Evolutionary conservation across 2,888 invertebrate species (phyloP), one percentile per base, ranked within the genome.

Genomic region (Cremastinae sp.): DNA sequence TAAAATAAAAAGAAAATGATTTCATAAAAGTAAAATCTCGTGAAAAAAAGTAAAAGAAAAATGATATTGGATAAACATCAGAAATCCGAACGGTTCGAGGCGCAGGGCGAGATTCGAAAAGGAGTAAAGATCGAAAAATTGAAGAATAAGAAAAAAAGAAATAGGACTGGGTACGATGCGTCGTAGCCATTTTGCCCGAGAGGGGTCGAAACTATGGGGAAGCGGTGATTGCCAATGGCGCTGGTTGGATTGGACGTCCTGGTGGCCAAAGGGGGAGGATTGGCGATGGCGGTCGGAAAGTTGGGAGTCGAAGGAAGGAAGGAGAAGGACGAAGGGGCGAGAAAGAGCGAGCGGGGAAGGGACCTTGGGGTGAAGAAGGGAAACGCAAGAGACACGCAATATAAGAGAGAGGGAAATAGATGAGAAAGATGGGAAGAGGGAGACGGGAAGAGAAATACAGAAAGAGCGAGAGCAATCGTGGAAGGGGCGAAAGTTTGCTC

Each of bases 161-260:
- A 28, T 28, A 20, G 53, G 51, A 41, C 55, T 55, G 61, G n/a
- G 39, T 43, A 56, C 59, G 69, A 74, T 61, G 70, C 61, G 74
- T 82, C 82, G 84, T 84, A 81, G 86, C 85, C 86, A 86, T 86
- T 86, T 86, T 86, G 83, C 82, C 70, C 66, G 73, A 70, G 77
- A 72, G 75, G 79, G 51, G 59, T 51, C 59, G 84, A 83, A 83
- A 84, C 83, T 80, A 85, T 84, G 80, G 84, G 83, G 37, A 41
- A 75, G 65, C 69, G 66, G 73, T 79, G 77, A 79, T 80, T 77
- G 77, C 77, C 80, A 80, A 77, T 79, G 78, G 77, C 75, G 75
- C 71, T 80, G 80, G 80, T 76, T 65, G 78, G 62, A 75, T 83
- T 81, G 79, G 83, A 80, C 75, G 80, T 79, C 80, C 80, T 71